phyloP scores from a whole-genome alignment of 1,140 invertebrate species.

The Cydia splendana region DNA sequence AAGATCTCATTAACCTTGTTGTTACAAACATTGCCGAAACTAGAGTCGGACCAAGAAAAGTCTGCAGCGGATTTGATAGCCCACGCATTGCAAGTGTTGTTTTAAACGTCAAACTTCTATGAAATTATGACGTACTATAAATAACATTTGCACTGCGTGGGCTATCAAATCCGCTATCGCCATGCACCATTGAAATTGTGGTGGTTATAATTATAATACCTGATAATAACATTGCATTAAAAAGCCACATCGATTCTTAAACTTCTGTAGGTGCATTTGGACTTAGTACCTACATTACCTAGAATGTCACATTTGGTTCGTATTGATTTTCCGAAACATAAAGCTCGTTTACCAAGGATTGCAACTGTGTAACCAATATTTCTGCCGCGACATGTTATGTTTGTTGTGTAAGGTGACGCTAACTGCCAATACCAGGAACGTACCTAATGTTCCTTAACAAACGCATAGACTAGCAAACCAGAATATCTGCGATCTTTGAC shows the following conservation, averaged over 20 bases:
- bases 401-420: conserved; percentile 41
- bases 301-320: conserved; percentile 10
- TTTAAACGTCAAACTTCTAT: too few relatives aligned
- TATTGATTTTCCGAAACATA: conserved; percentile 27
- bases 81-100: too few relatives aligned
- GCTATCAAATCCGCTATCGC: too few relatives aligned
- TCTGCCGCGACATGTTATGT: conserved; percentile 19
- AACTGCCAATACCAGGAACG: conserved; percentile 40
- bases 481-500: neutral
- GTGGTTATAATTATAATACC: neutral
- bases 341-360: conserved; percentile 10
- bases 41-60: too few relatives aligned
- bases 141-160: too few relatives aligned
- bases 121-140: too few relatives aligned
- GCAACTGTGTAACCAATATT: conserved; percentile 26
- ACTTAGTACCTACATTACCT: neutral
- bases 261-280: neutral
- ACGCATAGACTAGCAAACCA: neutral
- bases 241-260: neutral
- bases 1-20: neutral
- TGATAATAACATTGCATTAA: neutral
- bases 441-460: conserved; percentile 23
- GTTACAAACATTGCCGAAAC: neutral
- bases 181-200: neutral
- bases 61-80: too few relatives aligned